Conservation (phyloP, 2,797 vertebrate genomes). For the Anolis apletophallus region DNA sequence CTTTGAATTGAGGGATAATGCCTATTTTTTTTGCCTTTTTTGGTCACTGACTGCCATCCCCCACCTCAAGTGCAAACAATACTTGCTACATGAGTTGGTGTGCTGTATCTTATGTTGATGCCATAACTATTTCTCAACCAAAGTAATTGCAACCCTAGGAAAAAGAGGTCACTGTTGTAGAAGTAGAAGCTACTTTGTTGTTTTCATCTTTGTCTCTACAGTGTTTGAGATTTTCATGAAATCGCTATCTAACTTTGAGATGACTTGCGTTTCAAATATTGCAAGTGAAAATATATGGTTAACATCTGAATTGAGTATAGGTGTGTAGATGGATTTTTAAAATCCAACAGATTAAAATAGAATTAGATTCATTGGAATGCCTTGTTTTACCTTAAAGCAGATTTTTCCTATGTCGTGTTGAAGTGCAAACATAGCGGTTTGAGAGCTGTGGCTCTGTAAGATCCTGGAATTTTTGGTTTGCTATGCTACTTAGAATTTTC, state of each 20-base stretch:
- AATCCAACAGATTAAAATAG: background rate
- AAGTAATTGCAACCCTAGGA: background rate
- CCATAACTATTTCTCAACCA: background rate
- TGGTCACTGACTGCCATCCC: too few species aligned
- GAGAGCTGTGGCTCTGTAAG: too few species aligned
- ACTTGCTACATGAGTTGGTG: background rate
- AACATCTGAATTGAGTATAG: background rate
- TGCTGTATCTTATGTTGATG: background rate
- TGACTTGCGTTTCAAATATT: slow-evolving; percentile 5
- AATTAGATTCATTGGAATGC: background rate
- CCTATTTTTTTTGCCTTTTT: too few species aligned
- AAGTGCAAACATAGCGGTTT: too few species aligned
- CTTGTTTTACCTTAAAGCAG: background rate
- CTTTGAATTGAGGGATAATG: background rate
- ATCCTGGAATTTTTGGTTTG: too few species aligned
- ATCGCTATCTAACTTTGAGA: background rate
- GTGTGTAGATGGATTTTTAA: background rate
- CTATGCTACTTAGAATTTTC: too few species aligned
- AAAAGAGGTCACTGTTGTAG: background rate
- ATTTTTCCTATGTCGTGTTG: background rate
- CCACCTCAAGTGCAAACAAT: too few species aligned
- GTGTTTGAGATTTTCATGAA: too few species aligned
- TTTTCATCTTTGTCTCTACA: background rate
- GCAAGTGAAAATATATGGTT: background rate
- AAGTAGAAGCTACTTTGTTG: background rate